Conservation (phyloP, 2,888 invertebrate species). For the Amphipoea lucens region DNA sequence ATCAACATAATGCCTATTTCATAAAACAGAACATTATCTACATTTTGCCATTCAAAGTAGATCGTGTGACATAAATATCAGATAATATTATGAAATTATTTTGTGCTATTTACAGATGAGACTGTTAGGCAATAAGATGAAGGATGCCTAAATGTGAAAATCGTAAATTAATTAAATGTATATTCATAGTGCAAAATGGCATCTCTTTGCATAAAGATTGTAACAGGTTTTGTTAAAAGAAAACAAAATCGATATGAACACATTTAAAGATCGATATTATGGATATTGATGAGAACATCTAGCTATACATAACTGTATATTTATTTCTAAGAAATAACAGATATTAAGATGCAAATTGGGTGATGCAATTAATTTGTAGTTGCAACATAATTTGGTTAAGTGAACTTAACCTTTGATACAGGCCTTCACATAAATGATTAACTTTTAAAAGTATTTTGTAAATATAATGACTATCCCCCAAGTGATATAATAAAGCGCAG, state of each 20-base stretch:
- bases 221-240: neutral
- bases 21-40: neutral
- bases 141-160: slow-evolving; percentile 49
- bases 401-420: neutral
- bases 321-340: neutral
- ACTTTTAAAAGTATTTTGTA: neutral
- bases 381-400: neutral
- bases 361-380: neutral
- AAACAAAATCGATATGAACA: neutral
- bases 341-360: neutral
- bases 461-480: neutral
- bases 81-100: slow-evolving; percentile 13
- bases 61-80: neutral
- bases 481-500: neutral
- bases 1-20: neutral
- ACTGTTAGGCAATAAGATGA: slow-evolving; percentile 28
- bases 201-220: neutral
- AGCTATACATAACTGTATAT: neutral
- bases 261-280: neutral
- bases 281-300: neutral
- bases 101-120: neutral
- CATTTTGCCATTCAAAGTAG: neutral
- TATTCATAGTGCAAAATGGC: slow-evolving; percentile 34
- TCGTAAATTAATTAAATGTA: slow-evolving; percentile 21
- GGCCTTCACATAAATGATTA: neutral